A percentile compares a stretch with the other conserved stretches of the same genome.
These are phyloP conservation scores for Erinaceus europaeus DNA, from an alignment of 2,113 vertebrate genomes.

Conservation along the genomic window DNA sequence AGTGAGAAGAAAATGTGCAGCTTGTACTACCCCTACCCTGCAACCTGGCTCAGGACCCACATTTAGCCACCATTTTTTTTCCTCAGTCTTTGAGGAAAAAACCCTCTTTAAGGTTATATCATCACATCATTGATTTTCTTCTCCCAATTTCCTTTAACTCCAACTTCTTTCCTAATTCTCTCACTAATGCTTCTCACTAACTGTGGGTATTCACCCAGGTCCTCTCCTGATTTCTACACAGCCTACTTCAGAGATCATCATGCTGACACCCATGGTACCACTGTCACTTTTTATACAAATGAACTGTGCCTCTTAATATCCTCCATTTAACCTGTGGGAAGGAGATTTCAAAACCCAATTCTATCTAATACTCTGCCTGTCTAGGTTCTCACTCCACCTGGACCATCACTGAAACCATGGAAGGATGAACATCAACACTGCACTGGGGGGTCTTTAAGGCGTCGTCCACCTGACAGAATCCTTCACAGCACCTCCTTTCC, in stretches of 20 bases:
- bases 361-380: background rate
- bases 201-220: background rate
- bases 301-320: background rate
- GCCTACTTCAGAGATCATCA: background rate
- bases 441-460: rapidly evolving
- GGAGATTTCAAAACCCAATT: background rate
- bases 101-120: background rate
- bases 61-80: background rate
- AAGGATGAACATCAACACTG: background rate
- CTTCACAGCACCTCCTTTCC: background rate
- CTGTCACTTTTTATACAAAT: background rate
- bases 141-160: background rate
- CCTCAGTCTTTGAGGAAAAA: background rate
- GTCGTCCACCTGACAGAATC: background rate
- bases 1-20: background rate
- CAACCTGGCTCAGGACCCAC: background rate
- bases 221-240: background rate
- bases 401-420: background rate
- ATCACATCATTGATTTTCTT: background rate
- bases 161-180: background rate
- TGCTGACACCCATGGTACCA: background rate
- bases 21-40: background rate
- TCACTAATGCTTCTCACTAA: background rate
- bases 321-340: background rate
- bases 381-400: background rate